These are phyloP conservation scores for Falco peregrinus DNA, from an alignment of 2,797 vertebrate species.

Conservation along the genomic window DNA sequence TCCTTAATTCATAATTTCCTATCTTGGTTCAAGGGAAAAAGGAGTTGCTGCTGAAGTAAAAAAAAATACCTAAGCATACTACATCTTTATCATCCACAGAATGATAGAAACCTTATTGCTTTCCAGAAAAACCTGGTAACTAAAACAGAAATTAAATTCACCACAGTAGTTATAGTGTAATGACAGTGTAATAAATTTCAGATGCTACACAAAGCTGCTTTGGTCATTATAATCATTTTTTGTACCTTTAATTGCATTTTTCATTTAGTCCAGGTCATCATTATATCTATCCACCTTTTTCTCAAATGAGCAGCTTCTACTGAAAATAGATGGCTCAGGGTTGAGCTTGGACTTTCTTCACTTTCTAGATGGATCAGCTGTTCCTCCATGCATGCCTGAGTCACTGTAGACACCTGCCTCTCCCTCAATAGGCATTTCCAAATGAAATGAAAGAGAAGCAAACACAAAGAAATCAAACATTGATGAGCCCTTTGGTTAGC, in stretches of 20 bases:
- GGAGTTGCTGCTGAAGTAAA: background rate
- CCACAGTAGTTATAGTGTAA: background rate
- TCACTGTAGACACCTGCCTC: background rate
- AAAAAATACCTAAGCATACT: background rate
- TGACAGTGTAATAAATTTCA: background rate
- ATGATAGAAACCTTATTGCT: background rate
- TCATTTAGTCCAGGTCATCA: background rate
- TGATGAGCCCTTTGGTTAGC: background rate
- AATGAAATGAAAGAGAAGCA: background rate
- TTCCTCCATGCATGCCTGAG: background rate
- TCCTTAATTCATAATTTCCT: background rate
- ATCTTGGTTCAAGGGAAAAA: background rate
- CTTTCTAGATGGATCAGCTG: background rate
- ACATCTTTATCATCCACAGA: background rate
- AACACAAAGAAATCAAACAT: background rate
- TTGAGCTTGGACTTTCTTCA: background rate
- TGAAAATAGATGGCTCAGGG: background rate
- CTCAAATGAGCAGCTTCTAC: background rate
- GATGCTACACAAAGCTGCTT: background rate
- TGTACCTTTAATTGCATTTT: background rate
- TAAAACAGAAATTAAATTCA: conserved; percentile 20
- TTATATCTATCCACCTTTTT: background rate
- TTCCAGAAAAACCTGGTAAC: background rate
- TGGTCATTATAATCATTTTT: background rate
- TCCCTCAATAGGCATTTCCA: background rate